phyloP scores from a whole-genome alignment of 2,797 vertebrate genomes.

The Acipenser ruthenus region DNA sequence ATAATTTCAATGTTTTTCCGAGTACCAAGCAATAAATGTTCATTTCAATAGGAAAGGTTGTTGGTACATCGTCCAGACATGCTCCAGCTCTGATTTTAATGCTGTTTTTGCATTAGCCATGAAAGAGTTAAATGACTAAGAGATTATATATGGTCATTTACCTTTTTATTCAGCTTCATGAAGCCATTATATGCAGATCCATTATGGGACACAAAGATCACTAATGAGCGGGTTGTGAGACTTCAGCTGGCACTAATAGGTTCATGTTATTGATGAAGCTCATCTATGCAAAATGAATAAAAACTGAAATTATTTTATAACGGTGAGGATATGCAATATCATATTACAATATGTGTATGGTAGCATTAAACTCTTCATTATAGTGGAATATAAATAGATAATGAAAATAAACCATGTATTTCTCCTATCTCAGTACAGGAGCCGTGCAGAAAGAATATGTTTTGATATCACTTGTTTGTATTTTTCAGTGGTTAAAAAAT shows the following conservation, averaged over 20 bases:
- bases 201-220: neutral
- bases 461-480: conserved; percentile 24
- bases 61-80: no score
- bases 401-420: no score
- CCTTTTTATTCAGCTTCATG: neutral
- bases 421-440: no score
- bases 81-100: neutral
- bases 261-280: neutral
- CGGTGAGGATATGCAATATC: no score
- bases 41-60: no score
- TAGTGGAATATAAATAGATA: no score
- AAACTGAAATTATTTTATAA: neutral
- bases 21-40: no score
- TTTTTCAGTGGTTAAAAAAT: conserved; percentile 65
- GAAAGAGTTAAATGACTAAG: neutral
- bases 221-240: neutral
- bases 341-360: no score
- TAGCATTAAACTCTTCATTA: no score
- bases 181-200: neutral
- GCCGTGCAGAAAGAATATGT: neutral
- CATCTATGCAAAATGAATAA: neutral
- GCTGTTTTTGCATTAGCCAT: neutral
- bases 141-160: neutral
- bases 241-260: neutral
- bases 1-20: no score